Conservation (phyloP, 2,888 invertebrate species). For the Willowsia nigromaculata region DNA sequence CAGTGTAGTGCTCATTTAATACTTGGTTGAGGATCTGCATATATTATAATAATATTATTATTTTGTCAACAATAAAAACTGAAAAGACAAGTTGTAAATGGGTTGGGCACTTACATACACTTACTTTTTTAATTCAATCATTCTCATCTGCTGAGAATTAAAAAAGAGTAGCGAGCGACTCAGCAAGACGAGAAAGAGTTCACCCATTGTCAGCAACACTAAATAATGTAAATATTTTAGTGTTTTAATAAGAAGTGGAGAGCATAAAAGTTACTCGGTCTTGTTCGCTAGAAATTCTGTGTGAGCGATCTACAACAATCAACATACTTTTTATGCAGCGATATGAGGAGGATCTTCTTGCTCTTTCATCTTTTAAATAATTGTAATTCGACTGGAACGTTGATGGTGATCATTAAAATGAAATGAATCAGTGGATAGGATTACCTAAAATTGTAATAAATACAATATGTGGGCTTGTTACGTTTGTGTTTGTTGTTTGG, state of each 20-base stretch:
- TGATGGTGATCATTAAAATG: constrained; percentile 70
- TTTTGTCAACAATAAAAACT: constrained; percentile 66
- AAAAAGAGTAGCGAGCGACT: background rate
- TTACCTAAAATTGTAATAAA: constrained; percentile 55
- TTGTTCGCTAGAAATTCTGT: background rate
- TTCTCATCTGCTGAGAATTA: background rate
- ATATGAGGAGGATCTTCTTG: background rate
- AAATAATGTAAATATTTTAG: constrained; percentile 4
- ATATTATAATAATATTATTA: constrained; percentile 59
- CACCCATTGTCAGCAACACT: constrained; percentile 46
- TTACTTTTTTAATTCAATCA: constrained; percentile 32
- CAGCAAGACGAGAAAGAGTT: background rate
- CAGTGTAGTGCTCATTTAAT: background rate
- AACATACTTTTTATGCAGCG: constrained; percentile 2
- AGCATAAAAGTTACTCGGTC: background rate
- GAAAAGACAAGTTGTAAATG: constrained; percentile 68
- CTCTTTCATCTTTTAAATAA: constrained; percentile 40
- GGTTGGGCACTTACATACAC: constrained; percentile 55
- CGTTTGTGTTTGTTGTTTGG: constrained; percentile 8
- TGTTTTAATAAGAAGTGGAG: background rate
- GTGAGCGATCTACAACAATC: constrained; percentile 47
- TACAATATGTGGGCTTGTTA: constrained; percentile 38
- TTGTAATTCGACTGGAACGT: constrained; percentile 66
- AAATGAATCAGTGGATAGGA: constrained; percentile 72
- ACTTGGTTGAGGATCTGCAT: constrained; percentile 49